phyloP scores from a whole-genome alignment of 1,140 invertebrate species.

The Pseudachorutes palmiensis region DNA sequence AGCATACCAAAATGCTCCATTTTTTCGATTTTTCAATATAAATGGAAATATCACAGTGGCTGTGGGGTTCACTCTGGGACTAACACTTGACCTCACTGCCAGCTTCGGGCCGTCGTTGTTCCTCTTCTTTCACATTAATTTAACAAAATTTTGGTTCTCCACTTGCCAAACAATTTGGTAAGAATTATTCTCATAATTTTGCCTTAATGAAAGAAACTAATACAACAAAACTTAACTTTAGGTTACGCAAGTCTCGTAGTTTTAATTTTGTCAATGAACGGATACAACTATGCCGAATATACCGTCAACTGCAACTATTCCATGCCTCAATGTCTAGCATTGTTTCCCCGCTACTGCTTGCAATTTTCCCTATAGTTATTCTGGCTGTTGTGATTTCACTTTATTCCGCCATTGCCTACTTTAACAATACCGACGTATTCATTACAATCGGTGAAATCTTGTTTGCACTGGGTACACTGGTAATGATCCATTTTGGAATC shows the following conservation, averaged over 20 bases:
- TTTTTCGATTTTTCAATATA: background rate
- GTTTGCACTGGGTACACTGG: background rate
- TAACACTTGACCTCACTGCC: background rate
- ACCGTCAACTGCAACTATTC: background rate
- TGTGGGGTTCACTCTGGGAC: background rate
- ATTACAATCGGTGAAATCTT: background rate
- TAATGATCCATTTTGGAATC: background rate
- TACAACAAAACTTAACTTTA: too few relatives aligned
- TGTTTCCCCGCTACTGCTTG: background rate
- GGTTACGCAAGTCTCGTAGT: background rate
- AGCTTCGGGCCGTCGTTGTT: background rate
- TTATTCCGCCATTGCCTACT: background rate
- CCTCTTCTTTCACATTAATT: background rate
- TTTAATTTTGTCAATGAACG: background rate
- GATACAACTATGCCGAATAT: background rate
- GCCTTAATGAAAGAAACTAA: too few relatives aligned
- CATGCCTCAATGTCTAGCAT: background rate
- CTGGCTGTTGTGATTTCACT: background rate
- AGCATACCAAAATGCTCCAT: background rate
- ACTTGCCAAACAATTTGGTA: background rate
- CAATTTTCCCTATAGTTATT: background rate
- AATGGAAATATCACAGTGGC: background rate
- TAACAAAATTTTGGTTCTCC: background rate
- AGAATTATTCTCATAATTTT: background rate
- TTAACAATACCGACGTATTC: background rate